phyloP scores from a whole-genome alignment of 2,113 vertebrate genomes.

The Anser brachyrhynchus region DNA sequence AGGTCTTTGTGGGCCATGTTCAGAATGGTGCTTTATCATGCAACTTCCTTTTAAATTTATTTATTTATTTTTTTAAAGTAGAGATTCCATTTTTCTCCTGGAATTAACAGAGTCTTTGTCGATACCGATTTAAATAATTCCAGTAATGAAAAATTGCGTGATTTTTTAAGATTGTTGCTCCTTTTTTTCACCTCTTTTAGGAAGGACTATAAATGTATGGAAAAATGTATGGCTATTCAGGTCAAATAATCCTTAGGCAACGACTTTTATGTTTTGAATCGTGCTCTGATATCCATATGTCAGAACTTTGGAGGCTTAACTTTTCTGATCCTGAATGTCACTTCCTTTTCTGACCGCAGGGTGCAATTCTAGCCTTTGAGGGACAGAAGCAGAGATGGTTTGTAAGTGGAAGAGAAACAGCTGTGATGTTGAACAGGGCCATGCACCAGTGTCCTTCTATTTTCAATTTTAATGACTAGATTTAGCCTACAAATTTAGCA shows the following conservation, averaged over 20 bases:
- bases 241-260: slow-evolving; percentile 41
- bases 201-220: slow-evolving; percentile 30
- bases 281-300: slow-evolving; percentile 21
- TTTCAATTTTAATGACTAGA: not conserved
- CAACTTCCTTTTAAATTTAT: not conserved
- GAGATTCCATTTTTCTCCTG: not conserved
- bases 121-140: slow-evolving; percentile 25
- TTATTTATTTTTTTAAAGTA: not conserved
- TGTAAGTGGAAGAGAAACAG: not conserved
- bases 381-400: not conserved
- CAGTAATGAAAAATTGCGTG: slow-evolving; percentile 30
- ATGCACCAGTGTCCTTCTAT: not conserved
- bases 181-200: not conserved
- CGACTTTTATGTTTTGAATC: slow-evolving; percentile 1
- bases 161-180: slow-evolving; percentile 6
- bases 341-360: slow-evolving; percentile 17
- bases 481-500: not conserved
- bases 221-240: not conserved
- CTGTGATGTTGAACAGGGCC: not conserved
- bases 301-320: slow-evolving; percentile 31
- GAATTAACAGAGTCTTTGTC: not conserved
- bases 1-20: not conserved
- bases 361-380: not conserved
- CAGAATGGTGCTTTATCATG: not conserved
- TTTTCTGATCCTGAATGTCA: slow-evolving; percentile 17